Evolutionary conservation across 2,797 vertebrate species (phyloP), one percentile per base, ranked within the genome.

Genomic region (Tadarida brasiliensis): DNA sequence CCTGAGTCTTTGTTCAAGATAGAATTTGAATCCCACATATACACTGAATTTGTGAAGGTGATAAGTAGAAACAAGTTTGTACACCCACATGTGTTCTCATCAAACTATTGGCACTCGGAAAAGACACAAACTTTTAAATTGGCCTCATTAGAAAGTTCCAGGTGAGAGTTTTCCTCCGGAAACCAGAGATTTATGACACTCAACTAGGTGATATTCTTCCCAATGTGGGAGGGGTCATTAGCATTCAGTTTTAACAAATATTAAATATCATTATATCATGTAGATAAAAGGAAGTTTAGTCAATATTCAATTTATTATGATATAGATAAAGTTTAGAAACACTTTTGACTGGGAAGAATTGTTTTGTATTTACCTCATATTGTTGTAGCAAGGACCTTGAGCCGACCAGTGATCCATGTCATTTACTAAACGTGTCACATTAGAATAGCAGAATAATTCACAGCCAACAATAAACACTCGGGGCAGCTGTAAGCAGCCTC

Each of bases 371-470:
- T 96, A 59, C 44, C 44, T 78, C 74, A 28, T 59, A 87, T 70
- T 96, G 68, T 67, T 92, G 20, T 65, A 91, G 89, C 22, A n/a
- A 73, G 87, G 95, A 91, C 87, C 76, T 97, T 94, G 87, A 97
- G 91, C 76, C 11, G 95, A 33, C 33, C 91, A 88, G 74, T 85
- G 91, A 96, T 93, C 81, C 73, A 35, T 93, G 84, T 91, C 84
- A 95, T 93, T 96, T 84, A 94, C 68, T 73, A 81, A 95, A 96
- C 81, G 92, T 97, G 94, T 97, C 91, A 96, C 10, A 70, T 93
- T 96, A 83, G n/a, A 95, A 86, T 47, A 94, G 67, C 77, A 94
- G 89, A 96, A 90, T 97, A 95, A 97, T 96, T 97, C 95, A 93
- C 35, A 91, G 26, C 51, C 78, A 92, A 85, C 65, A 89, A 61